phyloP scores from a whole-genome alignment of 2,797 vertebrate genomes.

The Cryptoblepharus egeriae region DNA sequence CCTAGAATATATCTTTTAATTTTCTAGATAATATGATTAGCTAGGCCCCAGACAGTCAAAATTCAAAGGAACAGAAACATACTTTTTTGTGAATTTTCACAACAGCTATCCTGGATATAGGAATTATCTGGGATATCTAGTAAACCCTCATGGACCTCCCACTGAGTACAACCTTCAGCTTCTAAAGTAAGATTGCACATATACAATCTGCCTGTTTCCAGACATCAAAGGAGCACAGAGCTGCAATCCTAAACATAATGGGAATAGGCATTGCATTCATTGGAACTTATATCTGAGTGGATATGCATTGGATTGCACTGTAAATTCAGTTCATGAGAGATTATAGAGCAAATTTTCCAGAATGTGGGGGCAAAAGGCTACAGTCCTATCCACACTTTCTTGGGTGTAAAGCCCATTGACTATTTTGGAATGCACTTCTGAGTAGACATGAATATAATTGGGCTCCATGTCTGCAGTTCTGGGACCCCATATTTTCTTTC shows the following conservation, averaged over 20 bases:
- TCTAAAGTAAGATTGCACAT: neutral
- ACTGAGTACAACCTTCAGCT: no score
- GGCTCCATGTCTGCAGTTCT: neutral
- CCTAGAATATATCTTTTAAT: no score
- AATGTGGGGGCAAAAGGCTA: neutral
- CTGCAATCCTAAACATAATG: no score
- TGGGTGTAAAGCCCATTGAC: no score
- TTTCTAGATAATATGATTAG: no score
- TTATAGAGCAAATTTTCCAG: neutral
- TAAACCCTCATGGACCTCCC: no score
- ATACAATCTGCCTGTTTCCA: neutral
- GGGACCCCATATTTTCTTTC: neutral
- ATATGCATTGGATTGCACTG: no score
- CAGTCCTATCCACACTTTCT: no score
- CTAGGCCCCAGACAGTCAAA: neutral
- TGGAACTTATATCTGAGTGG: no score
- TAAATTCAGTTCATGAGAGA: neutral
- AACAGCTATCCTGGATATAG: neutral
- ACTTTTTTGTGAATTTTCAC: neutral
- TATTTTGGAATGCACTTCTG: no score
- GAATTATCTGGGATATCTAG: neutral
- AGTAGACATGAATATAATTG: no score
- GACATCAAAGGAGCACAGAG: neutral
- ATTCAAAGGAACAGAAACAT: neutral
- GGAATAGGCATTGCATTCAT: no score